Conservation (phyloP, 2,113 vertebrate species). For the Triplophysa dalaica region DNA sequence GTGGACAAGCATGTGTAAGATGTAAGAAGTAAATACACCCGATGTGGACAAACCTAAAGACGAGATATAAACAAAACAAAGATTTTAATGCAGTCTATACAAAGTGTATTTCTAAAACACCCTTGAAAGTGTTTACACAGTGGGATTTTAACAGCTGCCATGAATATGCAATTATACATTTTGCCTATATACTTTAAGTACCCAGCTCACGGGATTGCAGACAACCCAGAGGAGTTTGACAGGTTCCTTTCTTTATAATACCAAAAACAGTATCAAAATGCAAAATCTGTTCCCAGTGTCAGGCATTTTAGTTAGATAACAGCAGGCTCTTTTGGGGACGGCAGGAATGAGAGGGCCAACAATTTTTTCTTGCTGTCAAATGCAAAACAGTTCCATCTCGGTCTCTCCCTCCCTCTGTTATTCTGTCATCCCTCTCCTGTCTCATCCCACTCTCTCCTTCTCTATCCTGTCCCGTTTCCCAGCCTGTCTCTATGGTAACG, state of each 20-base stretch:
- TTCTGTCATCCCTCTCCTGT: constrained; percentile 40
- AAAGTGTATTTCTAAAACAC: background rate
- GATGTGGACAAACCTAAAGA: too few species aligned
- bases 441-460: constrained; percentile 36
- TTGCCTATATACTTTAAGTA: background rate
- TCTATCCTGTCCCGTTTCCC: constrained; percentile 14
- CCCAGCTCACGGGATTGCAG: background rate
- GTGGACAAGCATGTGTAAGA: too few species aligned
- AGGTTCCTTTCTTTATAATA: constrained; percentile 60
- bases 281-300: constrained; percentile 31
- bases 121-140: background rate
- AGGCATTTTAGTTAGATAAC: constrained; percentile 61
- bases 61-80: too few species aligned
- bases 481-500: constrained; percentile 66
- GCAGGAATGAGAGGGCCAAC: constrained; percentile 31
- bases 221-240: constrained; percentile 25
- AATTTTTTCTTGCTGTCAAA: constrained; percentile 54
- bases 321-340: constrained; percentile 43
- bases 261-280: constrained; percentile 46
- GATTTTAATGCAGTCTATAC: too few species aligned
- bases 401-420: constrained; percentile 22
- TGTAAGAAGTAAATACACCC: too few species aligned
- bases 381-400: constrained; percentile 56
- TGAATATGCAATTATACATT: constrained; percentile 24
- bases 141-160: background rate